phyloP scores from a whole-genome alignment of 1,140 invertebrate genomes.

The Drosophila serrata region DNA sequence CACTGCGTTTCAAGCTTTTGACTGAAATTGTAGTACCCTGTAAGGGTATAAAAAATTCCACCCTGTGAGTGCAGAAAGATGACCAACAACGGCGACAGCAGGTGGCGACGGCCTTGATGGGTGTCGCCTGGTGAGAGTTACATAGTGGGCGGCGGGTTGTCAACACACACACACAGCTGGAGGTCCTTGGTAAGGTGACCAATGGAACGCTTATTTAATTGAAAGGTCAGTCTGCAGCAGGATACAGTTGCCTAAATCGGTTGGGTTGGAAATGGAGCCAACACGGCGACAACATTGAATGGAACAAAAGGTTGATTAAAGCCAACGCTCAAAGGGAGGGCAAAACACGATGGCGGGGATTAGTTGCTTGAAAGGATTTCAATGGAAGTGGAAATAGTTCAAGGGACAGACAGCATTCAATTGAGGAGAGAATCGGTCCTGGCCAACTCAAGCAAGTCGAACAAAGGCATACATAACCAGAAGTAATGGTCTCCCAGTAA shows the following conservation, averaged over 20 bases:
- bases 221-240: conserved; percentile 33
- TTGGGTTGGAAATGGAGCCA: conserved; percentile 3
- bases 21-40: too few relatives aligned
- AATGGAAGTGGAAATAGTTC: conserved; percentile 9
- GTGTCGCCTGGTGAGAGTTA: background rate
- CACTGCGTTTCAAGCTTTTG: too few relatives aligned
- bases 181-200: conserved; percentile 32
- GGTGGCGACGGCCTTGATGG: conserved; percentile 31
- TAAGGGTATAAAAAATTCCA: too few relatives aligned
- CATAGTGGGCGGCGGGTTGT: background rate
- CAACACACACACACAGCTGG: conserved; percentile 27
- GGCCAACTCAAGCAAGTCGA: background rate
- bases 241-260: conserved; percentile 32
- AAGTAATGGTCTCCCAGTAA: conserved; percentile 10
- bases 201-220: conserved; percentile 46
- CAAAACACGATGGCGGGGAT: background rate
- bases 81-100: conserved; percentile 26
- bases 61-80: conserved; percentile 43
- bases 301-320: conserved; percentile 43
- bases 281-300: conserved; percentile 10
- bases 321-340: background rate
- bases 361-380: conserved; percentile 23
- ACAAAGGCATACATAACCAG: conserved; percentile 13
- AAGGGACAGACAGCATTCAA: background rate
- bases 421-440: background rate